Base-by-base conservation (phyloP, 2,888 invertebrate genomes). In the Rhyacophila evoluta region DNA sequence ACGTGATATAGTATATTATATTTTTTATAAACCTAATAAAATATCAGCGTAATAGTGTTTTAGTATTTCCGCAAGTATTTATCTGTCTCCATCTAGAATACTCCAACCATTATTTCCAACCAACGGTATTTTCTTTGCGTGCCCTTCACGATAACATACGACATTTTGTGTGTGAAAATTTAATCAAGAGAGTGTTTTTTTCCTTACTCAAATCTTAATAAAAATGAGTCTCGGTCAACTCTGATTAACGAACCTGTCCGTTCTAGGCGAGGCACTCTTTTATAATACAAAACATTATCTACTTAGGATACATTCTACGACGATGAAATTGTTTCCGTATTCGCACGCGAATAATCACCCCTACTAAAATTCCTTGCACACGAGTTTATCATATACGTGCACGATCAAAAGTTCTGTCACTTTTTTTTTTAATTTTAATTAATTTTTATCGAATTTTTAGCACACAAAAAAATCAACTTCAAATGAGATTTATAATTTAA, bases 141-240 rank as follows among this genome's bases (percentile, higher is more conserved):
- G 55, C 55, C 8, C 6, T 55, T 25, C 19, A 3, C 1, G 55
- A 55, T 55, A 55, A 55, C 55, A 55, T 19, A 55, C 55, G 55
- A 55, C 55, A 55, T 55, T 55, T 19, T 55, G 55, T 55, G 19
- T 55, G 55, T 55, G 55, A 55, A 55, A 55, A 19, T 55, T 55
- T 55, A 55, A 55, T 55, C 55, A 55, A 10, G 10, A 2, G 55
- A 55, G 55, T 55, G 55, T 55, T 55, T 55, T n/a, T 33, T 55
- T 15, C 55, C 19, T 55, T 55, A 25, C 55, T 55, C 55, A 55
- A 55, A 55, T 55, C 55, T 55, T 55, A 55, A 55, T 55, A 55
- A 55, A 55, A 55, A 25, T 55, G 55, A 55, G 55, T 55, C 55
- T 55, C 55, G 55, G 55, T 55, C 55, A 55, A 55, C 15, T 55